A percentile compares a stretch with the other conserved stretches of the same genome.
These are phyloP conservation scores for Meta bourneti DNA, from an alignment of 2,888 invertebrate species.

Conservation along the genomic window DNA sequence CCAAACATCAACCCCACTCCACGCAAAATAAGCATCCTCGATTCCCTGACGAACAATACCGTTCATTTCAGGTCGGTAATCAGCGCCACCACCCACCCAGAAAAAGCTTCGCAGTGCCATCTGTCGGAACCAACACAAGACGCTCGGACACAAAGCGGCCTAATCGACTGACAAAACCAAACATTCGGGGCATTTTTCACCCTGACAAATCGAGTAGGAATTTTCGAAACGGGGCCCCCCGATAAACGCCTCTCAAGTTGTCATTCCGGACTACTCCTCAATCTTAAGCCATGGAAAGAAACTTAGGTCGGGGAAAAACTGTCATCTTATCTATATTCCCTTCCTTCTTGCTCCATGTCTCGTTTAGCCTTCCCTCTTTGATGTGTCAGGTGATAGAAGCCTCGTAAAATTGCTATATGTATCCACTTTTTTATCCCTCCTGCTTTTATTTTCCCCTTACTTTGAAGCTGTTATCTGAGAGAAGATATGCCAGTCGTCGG, in stretches of 20 bases:
- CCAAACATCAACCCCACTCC: not conserved
- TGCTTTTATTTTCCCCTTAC: not conserved
- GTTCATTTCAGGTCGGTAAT: not conserved
- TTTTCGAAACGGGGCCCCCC: constrained; percentile 19
- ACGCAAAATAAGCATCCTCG: not conserved
- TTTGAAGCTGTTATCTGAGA: constrained; percentile 2
- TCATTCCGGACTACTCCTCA: constrained; percentile 21
- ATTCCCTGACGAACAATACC: not conserved
- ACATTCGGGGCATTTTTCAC: constrained; percentile 42
- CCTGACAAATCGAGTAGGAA: constrained; percentile 54
- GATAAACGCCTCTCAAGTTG: constrained; percentile 60
- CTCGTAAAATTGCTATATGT: constrained; percentile 28
- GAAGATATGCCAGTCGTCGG: constrained; percentile 6
- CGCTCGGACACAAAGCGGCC: not conserved
- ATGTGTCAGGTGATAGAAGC: constrained; percentile 36
- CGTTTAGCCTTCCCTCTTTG: constrained; percentile 12
- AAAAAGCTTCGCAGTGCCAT: constrained; percentile 22
- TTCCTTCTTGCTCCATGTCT: not conserved
- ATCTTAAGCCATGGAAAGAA: constrained; percentile 44
- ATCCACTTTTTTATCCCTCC: not conserved
- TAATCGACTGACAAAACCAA: constrained; percentile 59
- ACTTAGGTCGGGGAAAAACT: constrained; percentile 13
- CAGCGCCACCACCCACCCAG: not conserved
- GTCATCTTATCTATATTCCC: constrained; percentile 58
- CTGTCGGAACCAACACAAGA: constrained; percentile 13